Conservation (phyloP, 2,113 vertebrate species). For the Chloroceryle aenea region DNA sequence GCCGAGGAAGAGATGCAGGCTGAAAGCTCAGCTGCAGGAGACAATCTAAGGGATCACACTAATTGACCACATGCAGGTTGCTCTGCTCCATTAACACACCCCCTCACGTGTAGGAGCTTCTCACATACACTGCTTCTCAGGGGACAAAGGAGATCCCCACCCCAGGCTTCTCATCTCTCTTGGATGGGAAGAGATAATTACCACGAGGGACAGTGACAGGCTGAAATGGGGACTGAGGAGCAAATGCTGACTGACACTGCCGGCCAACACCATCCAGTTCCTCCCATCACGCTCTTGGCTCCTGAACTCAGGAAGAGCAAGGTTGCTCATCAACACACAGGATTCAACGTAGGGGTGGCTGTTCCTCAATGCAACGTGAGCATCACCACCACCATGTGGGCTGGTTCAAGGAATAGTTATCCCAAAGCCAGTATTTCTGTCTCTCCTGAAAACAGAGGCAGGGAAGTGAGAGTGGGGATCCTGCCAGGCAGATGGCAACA, state of each 20-base stretch:
- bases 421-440: neutral
- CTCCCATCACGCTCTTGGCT: neutral
- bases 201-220: neutral
- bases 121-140: neutral
- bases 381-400: neutral
- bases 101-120: fast-evolving
- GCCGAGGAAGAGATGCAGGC: neutral
- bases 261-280: neutral
- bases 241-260: neutral
- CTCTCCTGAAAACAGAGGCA: neutral
- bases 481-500: neutral
- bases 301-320: neutral
- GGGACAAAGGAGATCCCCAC: neutral
- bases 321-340: fast-evolving
- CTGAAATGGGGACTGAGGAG: neutral
- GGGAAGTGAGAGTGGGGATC: neutral
- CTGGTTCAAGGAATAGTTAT: neutral
- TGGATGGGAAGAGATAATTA: neutral
- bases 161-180: neutral
- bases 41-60: neutral
- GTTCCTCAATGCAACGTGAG: fast-evolving
- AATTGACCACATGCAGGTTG: fast-evolving
- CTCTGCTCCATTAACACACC: neutral
- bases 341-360: neutral
- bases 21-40: neutral